These are phyloP conservation scores for Nyctibius grandis DNA, from an alignment of 2,797 vertebrate species.

Conservation along the genomic window DNA sequence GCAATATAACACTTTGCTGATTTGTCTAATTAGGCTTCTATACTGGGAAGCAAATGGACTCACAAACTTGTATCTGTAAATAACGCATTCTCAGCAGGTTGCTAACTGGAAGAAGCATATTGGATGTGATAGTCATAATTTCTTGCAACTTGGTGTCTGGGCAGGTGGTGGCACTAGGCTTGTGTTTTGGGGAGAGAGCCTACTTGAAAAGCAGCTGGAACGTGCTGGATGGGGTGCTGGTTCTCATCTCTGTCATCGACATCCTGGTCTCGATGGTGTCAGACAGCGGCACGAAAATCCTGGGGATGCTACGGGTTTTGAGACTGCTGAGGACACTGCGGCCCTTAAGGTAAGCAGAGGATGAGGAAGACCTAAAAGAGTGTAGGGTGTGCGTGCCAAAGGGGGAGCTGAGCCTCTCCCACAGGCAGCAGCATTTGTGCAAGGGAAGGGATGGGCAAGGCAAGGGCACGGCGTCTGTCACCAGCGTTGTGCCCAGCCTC, in stretches of 20 bases:
- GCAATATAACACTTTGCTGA: not conserved
- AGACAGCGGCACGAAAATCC: conserved; percentile 92
- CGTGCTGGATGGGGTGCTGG: conserved; percentile 92
- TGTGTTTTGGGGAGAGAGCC: conserved; percentile 89
- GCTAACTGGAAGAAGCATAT: not conserved
- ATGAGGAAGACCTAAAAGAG: not conserved
- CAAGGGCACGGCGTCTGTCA: fast-evolving
- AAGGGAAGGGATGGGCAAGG: not conserved
- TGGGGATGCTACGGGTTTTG: conserved; percentile 94
- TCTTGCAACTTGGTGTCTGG: conserved; percentile 44
- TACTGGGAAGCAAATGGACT: conserved; percentile 32
- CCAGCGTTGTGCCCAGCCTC: not conserved
- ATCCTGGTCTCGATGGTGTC: conserved; percentile 95
- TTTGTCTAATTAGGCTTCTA: conserved; percentile 40
- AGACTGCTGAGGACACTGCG: conserved; percentile 91
- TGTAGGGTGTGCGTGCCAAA: not conserved
- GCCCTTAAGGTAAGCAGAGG: conserved; percentile 83
- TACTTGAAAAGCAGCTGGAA: conserved; percentile 99
- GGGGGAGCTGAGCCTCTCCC: not conserved
- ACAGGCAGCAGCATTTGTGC: not conserved
- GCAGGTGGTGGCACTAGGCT: conserved; percentile 92
- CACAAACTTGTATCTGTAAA: conserved; percentile 32
- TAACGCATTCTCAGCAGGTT: not conserved
- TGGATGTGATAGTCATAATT: not conserved
- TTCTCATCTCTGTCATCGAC: conserved; percentile 94